Base-by-base conservation (phyloP, 2,113 vertebrate species). In the Microtus oregoni region DNA sequence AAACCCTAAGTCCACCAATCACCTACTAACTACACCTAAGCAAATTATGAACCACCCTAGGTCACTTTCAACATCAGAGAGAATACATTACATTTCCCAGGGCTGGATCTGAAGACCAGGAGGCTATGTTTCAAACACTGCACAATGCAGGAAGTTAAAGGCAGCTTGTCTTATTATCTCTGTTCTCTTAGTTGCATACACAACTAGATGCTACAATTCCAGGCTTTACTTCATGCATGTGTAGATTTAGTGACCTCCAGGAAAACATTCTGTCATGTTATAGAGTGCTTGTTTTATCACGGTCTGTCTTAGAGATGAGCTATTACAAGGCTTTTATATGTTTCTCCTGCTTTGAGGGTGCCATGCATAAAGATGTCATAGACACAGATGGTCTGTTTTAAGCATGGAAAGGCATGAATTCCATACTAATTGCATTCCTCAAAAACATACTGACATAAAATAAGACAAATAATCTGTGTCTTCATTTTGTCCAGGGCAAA, bases 391-490 rank as follows among this genome's bases (percentile, higher is more conserved):
- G 70, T 96, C 78, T 89, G 32, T 82, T 96, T 92, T 70, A 70
- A 90, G 68, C 32, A 82, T 92, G 94, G 96, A 91, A 94, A 92
- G 26, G 1, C 52, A 73, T 61, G 35, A 90, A 52, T 70, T 11
- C 30, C 22, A 75, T 58, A 72, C 44, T 78, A 92, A 93, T 26
- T 87, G 20, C 35, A 70, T 68, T 72, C 26, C 41, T 94, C 9
- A 28, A 70, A 78, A 41, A 77, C 76, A 90, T 38, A 72, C 35
- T 94, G 85, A 94, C 72, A 93, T 19, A 82, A 68, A 92, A 65
- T 87, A 88, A 77, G 17, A 95, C 96, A 94, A 96, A 92, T 65
- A 96, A 96, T 63, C 65, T n/a, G 55, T 19, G 83, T 38, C 11
- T 96, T 28, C 63, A 76, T 82, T 83, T 65, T 92, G 24, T 70